Evolutionary conservation across 2,797 vertebrate genomes (phyloP), one percentile per base, ranked within the genome.

Genomic region (Momotus momota): DNA sequence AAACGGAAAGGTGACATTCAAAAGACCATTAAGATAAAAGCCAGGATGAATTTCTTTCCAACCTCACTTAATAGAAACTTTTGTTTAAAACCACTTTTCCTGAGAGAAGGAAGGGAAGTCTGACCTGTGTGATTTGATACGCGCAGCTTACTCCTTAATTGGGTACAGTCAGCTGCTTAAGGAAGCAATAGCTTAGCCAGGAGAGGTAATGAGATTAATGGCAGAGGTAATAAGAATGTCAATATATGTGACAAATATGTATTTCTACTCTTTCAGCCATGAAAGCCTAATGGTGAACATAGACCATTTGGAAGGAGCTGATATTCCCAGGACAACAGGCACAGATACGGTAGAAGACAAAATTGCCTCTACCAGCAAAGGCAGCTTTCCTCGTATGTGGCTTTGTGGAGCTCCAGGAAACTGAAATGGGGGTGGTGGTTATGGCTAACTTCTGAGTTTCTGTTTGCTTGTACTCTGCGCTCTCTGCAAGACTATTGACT

Each of bases 21-120:
- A 75, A 96, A 91, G 78, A 65, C 80, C 73, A 89, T 95, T 94
- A 97, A 94, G 93, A 91, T 94, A 91, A 94, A 92, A 96, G 90
- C 74, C 79, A 79, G 78, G 74, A 89, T 94, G 64, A 64, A 93
- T 92, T 91, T 85, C 85, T 62, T 94, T 90, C 91, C 65, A 83
- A 26, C 43, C 54, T 79, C 48, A 33, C 62, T 93, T 94, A 91
- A 69, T 55, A 91, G 11, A 69, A 86, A 46, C 61, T 93, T 92
- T 81, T 79, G 89, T 91, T 95, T 94, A 92, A 93, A 92, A 92
- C 89, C 75, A 45, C 61, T 72, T 90, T 94, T 91, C 81, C 79
- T 81, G 64, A 77, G 81, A 90, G 84, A 88, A 89, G 64, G 64
- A 75, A 86, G 58, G 20, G 16, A 88, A 69, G 45, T 45, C 73